Conservation (phyloP, 2,888 invertebrate species). For the Poecilus cupreus region DNA sequence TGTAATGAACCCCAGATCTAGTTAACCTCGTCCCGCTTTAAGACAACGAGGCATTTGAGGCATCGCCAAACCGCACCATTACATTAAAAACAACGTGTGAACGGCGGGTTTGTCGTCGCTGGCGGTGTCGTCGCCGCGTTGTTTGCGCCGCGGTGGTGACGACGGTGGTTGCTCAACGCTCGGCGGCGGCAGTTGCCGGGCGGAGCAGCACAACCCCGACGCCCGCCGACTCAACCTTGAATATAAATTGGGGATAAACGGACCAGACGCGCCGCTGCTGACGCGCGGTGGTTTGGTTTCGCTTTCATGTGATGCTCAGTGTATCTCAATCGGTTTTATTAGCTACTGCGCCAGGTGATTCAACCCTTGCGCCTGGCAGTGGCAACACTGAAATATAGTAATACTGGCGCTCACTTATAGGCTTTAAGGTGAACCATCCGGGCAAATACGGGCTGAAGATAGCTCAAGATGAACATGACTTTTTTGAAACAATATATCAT, state of each 20-base stretch:
- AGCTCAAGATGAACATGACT: too few relatives aligned
- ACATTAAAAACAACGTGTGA: conserved; percentile 12
- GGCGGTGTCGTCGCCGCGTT: not conserved
- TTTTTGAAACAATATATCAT: too few relatives aligned
- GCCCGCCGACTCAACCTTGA: conserved; percentile 62
- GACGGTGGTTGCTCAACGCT: not conserved
- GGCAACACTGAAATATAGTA: too few relatives aligned
- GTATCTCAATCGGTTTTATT: conserved; percentile 30
- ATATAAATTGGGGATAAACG: conserved; percentile 63
- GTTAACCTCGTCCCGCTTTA: not conserved
- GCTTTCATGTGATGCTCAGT: conserved; percentile 14
- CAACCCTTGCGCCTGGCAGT: too few relatives aligned
- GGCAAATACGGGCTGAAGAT: too few relatives aligned
- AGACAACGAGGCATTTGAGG: not conserved
- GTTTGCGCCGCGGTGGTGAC: not conserved
- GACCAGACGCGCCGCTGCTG: conserved; percentile 38
- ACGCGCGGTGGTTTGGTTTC: conserved; percentile 10
- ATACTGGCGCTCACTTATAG: too few relatives aligned
- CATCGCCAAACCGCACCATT: not conserved
- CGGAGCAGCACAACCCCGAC: conserved; percentile 59
- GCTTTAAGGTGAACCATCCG: too few relatives aligned
- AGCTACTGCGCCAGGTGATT: not conserved
- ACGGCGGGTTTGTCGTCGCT: not conserved
- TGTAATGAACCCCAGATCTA: not conserved
- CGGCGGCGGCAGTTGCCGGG: not conserved